Evolutionary conservation across 2,888 invertebrate genomes (phyloP).

Genomic region (Lobophora halterata): DNA sequence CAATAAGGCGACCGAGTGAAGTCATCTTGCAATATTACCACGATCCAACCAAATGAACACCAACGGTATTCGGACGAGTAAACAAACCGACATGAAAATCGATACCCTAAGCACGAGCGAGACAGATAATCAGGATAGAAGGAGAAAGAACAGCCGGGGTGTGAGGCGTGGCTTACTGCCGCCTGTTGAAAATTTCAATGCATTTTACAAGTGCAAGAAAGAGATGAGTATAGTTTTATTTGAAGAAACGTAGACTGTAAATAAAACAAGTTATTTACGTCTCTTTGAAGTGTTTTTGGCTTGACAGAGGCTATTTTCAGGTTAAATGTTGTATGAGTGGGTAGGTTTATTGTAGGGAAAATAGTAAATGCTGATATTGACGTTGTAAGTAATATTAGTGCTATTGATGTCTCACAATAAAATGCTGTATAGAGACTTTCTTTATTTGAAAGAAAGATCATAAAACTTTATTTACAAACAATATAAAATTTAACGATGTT

Average conservation of each 20-base stretch:
- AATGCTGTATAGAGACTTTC: constrained; percentile 12
- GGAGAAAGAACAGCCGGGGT: constrained; percentile 39
- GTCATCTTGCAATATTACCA: constrained; percentile 57
- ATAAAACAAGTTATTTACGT: constrained; percentile 45
- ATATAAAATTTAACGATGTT: no score
- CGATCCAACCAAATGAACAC: constrained; percentile 46
- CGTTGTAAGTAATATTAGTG: constrained; percentile 19
- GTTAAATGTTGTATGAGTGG: constrained; percentile 26
- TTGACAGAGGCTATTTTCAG: constrained; percentile 37
- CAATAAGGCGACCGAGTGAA: constrained; percentile 51
- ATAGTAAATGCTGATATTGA: no score
- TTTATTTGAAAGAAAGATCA: no score
- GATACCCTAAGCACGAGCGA: constrained; percentile 55
- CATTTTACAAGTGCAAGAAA: constrained; percentile 38
- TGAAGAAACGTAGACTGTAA: constrained; percentile 44
- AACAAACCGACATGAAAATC: constrained; percentile 65
- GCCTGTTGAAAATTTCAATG: constrained; percentile 45
- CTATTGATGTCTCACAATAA: constrained; percentile 16
- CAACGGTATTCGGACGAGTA: constrained; percentile 63
- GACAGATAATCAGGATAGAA: constrained; percentile 36
- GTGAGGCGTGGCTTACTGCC: constrained; percentile 65
- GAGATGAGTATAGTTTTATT: constrained; percentile 36
- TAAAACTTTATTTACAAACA: no score
- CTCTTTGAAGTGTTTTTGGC: constrained; percentile 34
- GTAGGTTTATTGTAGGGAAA: constrained; percentile 27